Base-by-base conservation (phyloP, 2,888 invertebrate genomes). In the Rotaria sp. region DNA sequence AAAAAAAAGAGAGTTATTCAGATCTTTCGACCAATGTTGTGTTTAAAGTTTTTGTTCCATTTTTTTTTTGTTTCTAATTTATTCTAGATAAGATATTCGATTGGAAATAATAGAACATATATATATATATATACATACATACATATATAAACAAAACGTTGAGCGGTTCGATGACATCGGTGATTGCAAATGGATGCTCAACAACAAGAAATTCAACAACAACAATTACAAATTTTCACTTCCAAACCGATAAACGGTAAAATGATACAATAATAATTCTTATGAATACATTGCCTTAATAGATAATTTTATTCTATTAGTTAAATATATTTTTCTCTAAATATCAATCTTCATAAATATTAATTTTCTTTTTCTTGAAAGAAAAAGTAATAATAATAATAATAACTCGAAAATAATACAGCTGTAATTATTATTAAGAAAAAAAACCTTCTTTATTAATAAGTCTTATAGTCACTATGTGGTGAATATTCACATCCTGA, bases 81-180 rank as follows among this genome's bases (percentile, higher is more conserved):
- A 5, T 67, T 67, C 67, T 67, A 67, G 67, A 67, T 67, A 35
- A 67, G 7, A 67, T 35, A 67, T 67, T 21, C 35, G 21, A 67
- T 67, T 67, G 67, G 30, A 35, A 35, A 67, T 21, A 35, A 67
- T 67, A 30, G 18, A 8, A 35, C 15, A 30, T 30, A 59, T 30
- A 45, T 45, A 45, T 45, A 45, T 45, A 45, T 45, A 45, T 45
- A 45, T 45, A 45, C 11, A 45, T 45, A 45, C 11, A 45, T 45
- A 45, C 5, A 45, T 45, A 45, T 11, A 45, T 11, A 50, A 35
- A 67, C 18, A 38, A 15, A 67, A 67, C 67, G 30, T 67, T 67
- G 67, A 67, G 35, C 67, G 35, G 15, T 67, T 67, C 67, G 67
- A 67, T 67, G 67, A 67, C 67, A 67, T 67, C 67, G 67, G 30